Conservation (phyloP, 2,797 vertebrate genomes). For the Pangasius larnaudii region DNA sequence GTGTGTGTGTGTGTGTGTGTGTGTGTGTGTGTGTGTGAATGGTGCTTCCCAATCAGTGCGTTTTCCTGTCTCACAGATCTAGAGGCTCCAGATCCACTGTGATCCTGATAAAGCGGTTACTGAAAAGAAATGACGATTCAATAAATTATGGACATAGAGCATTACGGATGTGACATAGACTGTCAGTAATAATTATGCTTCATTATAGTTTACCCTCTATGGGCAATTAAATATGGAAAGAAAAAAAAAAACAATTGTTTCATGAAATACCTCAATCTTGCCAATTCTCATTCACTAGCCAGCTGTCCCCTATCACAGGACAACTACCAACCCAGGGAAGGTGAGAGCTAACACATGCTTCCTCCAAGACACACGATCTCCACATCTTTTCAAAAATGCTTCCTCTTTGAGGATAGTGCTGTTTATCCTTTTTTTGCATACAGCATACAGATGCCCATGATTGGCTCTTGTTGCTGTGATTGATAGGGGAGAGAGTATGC, state of each 20-base stretch:
- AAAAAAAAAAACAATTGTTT: neutral
- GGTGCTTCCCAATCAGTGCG: neutral
- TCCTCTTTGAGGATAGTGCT: neutral
- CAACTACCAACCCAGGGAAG: neutral
- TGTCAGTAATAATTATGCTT: conserved; percentile 1
- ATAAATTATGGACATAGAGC: neutral
- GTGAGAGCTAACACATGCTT: neutral
- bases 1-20: neutral
- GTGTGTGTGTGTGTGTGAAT: neutral
- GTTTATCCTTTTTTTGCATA: neutral
- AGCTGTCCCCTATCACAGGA: neutral
- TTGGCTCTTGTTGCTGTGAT: neutral
- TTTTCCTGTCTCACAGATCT: neutral
- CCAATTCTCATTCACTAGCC: neutral
- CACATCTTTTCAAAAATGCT: neutral
- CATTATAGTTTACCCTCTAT: neutral
- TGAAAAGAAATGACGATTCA: neutral
- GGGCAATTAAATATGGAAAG: neutral
- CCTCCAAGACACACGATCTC: neutral
- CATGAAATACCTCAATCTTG: neutral
- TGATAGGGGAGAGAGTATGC: neutral
- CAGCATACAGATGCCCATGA: neutral
- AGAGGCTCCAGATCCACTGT: neutral
- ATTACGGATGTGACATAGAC: neutral
- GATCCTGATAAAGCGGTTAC: neutral